phyloP scores from a whole-genome alignment of 2,888 invertebrate genomes.

The Campoletis raptor region DNA sequence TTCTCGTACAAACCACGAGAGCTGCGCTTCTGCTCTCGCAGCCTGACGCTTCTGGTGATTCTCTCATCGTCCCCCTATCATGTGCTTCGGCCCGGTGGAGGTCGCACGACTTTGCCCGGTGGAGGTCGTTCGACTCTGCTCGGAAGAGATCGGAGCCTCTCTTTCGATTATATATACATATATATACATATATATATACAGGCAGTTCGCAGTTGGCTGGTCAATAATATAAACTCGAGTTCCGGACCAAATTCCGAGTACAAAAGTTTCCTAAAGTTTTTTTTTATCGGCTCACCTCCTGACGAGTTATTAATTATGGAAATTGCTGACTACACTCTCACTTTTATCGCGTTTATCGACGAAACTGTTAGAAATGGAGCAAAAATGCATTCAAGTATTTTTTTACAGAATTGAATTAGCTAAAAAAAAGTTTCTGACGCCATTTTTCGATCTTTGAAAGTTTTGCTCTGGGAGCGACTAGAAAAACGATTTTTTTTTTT shows the following conservation, averaged over 20 bases:
- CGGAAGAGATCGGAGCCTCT: conserved; percentile 62
- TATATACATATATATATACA: neutral
- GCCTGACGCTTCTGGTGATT: conserved; percentile 69
- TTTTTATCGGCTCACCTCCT: no score
- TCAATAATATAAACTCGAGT: neutral
- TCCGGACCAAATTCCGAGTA: neutral
- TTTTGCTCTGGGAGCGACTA: neutral
- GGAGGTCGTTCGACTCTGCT: conserved; percentile 79
- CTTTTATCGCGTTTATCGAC: neutral
- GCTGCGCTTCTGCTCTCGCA: conserved; percentile 71
- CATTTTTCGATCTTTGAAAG: neutral
- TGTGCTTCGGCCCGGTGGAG: conserved; percentile 64
- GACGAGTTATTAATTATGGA: neutral
- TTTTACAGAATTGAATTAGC: neutral
- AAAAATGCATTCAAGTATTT: neutral
- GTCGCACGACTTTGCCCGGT: conserved; percentile 71
- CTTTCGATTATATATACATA: conserved; percentile 10
- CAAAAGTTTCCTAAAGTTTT: neutral
- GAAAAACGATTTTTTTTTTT: neutral
- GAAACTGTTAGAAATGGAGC: neutral
- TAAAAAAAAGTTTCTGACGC: neutral
- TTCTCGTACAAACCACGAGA: conserved; percentile 58
- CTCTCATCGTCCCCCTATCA: conserved; percentile 57
- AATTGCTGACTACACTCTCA: neutral
- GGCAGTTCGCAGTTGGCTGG: neutral